A percentile compares a stretch with the other conserved stretches of the same genome.
These are phyloP conservation scores for Moxostoma hubbsi DNA, from an alignment of 2,797 vertebrate species.

Conservation along the genomic window DNA sequence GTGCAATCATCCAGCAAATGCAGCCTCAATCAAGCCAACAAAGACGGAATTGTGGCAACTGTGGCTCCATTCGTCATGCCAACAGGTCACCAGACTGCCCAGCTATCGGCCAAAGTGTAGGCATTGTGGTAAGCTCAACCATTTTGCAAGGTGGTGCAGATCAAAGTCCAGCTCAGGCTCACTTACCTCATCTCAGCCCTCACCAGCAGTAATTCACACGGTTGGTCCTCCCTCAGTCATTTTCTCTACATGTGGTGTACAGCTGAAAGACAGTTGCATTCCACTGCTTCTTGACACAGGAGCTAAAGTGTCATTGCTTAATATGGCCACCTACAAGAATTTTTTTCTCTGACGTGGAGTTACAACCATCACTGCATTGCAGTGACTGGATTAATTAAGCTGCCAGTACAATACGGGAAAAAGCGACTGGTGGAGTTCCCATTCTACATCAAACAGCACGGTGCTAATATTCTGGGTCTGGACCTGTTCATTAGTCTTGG, in stretches of 20 bases:
- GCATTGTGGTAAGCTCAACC: not conserved
- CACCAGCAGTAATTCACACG: slow-evolving; percentile 7
- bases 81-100: not conserved
- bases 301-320: too few species aligned
- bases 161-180: too few species aligned
- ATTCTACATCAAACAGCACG: slow-evolving; percentile 5
- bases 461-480: slow-evolving; percentile 10
- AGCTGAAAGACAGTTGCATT: not conserved
- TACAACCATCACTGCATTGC: too few species aligned
- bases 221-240: not conserved
- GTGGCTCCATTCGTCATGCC: not conserved
- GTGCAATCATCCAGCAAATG: not conserved
- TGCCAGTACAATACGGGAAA: not conserved
- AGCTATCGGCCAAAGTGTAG: slow-evolving; percentile 6
- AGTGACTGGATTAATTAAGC: slow-evolving; percentile 7
- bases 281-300: not conserved
- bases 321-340: too few species aligned
- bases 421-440: not conserved
- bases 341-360: too few species aligned
- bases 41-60: not conserved
- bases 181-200: too few species aligned
- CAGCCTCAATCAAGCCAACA: not conserved
- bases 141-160: slow-evolving; percentile 9
- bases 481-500: slow-evolving; percentile 28
- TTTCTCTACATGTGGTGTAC: not conserved